Evolutionary conservation across 2,113 vertebrate species (phyloP).

Genomic region (Chaetorhynchus papuensis): DNA sequence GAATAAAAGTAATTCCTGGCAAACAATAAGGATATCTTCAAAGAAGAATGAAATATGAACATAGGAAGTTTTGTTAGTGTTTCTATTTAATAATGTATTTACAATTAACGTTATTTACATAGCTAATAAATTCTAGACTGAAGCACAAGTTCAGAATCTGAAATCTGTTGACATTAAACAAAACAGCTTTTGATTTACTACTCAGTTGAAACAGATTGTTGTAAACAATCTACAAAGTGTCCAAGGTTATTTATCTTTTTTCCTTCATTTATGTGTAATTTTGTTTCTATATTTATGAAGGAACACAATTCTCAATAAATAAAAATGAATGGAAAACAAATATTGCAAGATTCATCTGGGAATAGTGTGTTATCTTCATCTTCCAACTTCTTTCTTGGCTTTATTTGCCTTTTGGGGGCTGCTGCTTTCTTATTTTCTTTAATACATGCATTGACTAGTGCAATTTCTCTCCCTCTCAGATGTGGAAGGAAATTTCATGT

Average conservation of each 20-base stretch:
- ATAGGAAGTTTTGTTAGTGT: not conserved
- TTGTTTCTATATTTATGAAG: constrained; percentile 73
- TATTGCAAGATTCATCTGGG: constrained; percentile 33
- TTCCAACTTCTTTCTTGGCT: constrained; percentile 51
- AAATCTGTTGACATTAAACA: constrained; percentile 40
- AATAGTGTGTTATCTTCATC: constrained; percentile 51
- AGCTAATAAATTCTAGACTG: constrained; percentile 45
- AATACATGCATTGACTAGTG: constrained; percentile 35
- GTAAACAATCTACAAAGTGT: constrained; percentile 60
- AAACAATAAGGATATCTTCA: constrained; percentile 9
- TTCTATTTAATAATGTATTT: constrained; percentile 60
- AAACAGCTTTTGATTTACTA: constrained; percentile 35
- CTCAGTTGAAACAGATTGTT: constrained; percentile 32
- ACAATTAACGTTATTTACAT: constrained; percentile 44
- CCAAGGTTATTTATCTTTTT: constrained; percentile 62
- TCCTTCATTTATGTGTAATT: constrained; percentile 53
- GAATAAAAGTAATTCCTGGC: constrained; percentile 31
- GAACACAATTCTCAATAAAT: constrained; percentile 65
- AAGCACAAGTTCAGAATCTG: constrained; percentile 3
- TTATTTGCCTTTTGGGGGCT: constrained; percentile 57
- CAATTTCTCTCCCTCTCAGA: constrained; percentile 41
- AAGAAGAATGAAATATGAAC: constrained; percentile 9
- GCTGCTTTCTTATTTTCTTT: constrained; percentile 54
- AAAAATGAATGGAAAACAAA: constrained; percentile 72
- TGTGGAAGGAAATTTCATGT: constrained; percentile 8